Conservation (phyloP, 2,113 vertebrate genomes). For the Trochalopteron elliotii region DNA sequence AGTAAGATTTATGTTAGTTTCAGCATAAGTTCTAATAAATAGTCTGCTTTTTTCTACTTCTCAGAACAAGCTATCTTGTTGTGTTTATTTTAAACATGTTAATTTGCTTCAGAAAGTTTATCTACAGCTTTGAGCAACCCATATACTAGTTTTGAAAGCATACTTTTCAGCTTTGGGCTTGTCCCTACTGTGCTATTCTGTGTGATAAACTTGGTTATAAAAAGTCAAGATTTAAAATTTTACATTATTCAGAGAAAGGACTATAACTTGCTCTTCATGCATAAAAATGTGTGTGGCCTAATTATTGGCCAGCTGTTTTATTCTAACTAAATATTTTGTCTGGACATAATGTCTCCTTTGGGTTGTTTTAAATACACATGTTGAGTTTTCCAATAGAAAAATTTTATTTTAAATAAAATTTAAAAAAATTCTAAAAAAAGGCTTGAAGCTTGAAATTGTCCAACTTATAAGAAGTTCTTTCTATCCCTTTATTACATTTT, state of each 20-base stretch:
- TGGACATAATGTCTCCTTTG: not conserved
- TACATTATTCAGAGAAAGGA: not conserved
- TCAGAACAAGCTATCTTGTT: not conserved
- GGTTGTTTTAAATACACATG: not conserved
- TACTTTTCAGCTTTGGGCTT: not conserved
- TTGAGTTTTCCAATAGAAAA: not conserved
- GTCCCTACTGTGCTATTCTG: not conserved
- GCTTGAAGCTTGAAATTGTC: not conserved
- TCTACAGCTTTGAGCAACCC: not conserved
- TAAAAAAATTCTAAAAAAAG: too few relatives aligned
- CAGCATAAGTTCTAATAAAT: not conserved
- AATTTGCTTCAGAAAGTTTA: not conserved
- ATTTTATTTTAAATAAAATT: accelerated
- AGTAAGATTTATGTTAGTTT: not conserved
- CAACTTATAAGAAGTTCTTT: not conserved
- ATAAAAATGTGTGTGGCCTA: not conserved
- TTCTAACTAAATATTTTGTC: not conserved
- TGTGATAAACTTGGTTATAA: not conserved
- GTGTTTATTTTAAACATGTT: not conserved
- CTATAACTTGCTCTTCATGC: not conserved
- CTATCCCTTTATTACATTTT: not conserved
- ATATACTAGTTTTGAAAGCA: not conserved
- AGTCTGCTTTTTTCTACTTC: not conserved
- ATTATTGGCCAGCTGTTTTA: not conserved
- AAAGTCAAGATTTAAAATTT: not conserved